These are phyloP conservation scores for Axea sp. DNA, from an alignment of 2,888 invertebrate species.

Conservation along the genomic window DNA sequence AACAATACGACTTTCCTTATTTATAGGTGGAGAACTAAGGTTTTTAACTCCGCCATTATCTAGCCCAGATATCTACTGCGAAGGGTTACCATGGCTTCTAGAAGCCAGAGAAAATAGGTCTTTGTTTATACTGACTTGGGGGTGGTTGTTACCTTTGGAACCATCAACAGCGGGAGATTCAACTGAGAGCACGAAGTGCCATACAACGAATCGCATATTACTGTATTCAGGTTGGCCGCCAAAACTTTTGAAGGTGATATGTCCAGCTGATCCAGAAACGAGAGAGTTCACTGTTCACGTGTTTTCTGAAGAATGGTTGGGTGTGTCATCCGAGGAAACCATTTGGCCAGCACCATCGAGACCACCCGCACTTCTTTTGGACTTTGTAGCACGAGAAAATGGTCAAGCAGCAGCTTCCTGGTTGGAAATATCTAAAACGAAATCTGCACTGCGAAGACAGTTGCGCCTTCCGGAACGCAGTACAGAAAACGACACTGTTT, in stretches of 20 bases:
- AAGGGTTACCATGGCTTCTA: constrained; percentile 89
- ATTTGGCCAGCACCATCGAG: constrained; percentile 76
- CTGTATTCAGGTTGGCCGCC: constrained; percentile 88
- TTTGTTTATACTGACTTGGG: constrained; percentile 91
- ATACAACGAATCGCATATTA: constrained; percentile 88
- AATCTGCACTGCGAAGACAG: constrained; percentile 83
- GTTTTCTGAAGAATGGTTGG: constrained; percentile 90
- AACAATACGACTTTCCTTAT: too few species aligned
- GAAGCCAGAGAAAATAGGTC: constrained; percentile 90
- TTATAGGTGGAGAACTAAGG: constrained; percentile 83
- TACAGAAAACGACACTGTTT: constrained; percentile 71
- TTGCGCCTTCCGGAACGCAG: constrained; percentile 78
- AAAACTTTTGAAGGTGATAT: constrained; percentile 82
- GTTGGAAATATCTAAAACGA: constrained; percentile 86
- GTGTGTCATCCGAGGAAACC: constrained; percentile 74
- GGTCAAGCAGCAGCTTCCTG: constrained; percentile 89
- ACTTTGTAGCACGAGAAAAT: constrained; percentile 86
- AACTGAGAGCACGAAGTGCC: constrained; percentile 81
- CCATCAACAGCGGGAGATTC: constrained; percentile 79
- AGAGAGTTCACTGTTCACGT: constrained; percentile 86
- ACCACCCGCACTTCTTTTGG: constrained; percentile 84
- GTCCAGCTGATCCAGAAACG: constrained; percentile 86
- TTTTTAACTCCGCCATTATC: constrained; percentile 84
- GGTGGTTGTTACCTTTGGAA: constrained; percentile 85
- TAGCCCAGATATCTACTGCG: constrained; percentile 84